Percentiles rank a stretch among this genome's conserved stretches.
These are phyloP conservation scores for Sebastes reedi DNA, from an alignment of 2,797 vertebrate species.

Conservation along the genomic window DNA sequence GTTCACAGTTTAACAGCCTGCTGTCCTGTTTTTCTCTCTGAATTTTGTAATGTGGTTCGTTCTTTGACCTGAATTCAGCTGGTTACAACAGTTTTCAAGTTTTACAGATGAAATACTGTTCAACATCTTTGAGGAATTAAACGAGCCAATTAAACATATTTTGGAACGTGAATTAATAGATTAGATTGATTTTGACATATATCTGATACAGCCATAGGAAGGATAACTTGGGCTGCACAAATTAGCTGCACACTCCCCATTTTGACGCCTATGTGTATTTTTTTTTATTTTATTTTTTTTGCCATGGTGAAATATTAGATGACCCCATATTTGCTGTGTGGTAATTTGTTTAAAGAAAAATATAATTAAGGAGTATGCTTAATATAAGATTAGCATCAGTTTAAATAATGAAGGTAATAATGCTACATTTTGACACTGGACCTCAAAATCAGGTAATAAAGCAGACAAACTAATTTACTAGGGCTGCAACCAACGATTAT, in stretches of 20 bases:
- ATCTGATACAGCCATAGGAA: neutral
- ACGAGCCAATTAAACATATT: neutral
- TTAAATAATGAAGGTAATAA: neutral
- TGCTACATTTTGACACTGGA: neutral
- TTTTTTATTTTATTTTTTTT: neutral
- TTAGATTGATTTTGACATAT: neutral
- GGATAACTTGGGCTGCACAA: neutral
- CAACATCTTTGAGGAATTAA: neutral
- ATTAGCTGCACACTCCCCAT: no score
- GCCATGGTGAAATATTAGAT: neutral
- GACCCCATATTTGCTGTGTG: neutral
- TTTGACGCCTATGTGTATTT: neutral
- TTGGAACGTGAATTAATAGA: neutral
- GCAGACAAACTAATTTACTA: neutral
- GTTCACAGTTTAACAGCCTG: neutral
- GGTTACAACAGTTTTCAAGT: neutral
- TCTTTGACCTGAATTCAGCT: slow-evolving; percentile 18
- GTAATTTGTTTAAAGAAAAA: neutral
- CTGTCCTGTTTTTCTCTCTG: neutral
- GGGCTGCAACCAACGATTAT: no score
- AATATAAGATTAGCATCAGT: neutral
- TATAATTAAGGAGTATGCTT: neutral
- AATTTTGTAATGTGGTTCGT: neutral
- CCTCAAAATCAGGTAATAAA: neutral
- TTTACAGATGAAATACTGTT: neutral